Evolutionary conservation across 2,113 vertebrate genomes (phyloP).

Genomic region (Lota lota): DNA sequence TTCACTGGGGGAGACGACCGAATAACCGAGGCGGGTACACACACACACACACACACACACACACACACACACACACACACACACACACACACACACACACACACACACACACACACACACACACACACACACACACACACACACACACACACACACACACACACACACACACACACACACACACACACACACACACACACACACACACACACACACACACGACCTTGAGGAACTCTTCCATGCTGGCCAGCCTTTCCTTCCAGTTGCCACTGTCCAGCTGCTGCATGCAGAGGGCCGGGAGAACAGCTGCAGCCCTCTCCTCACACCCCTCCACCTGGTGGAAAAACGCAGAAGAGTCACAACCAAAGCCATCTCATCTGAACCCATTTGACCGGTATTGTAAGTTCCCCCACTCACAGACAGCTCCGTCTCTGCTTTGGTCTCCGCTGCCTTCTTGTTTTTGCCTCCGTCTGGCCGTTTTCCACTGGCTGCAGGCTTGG

Average conservation of each 20-base stretch:
- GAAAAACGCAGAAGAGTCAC: background rate
- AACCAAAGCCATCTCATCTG: background rate
- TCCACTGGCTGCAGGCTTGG: constrained; percentile 65
- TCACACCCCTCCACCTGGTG: constrained; percentile 84
- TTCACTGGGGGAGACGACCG: too few relatives aligned
- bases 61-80: too few relatives aligned
- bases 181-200: too few relatives aligned
- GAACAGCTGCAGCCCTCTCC: constrained; percentile 83
- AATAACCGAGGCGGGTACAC: too few relatives aligned
- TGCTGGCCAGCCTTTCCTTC: constrained; percentile 89
- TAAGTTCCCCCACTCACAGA: constrained; percentile 70
- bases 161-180: too few relatives aligned
- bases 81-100: too few relatives aligned
- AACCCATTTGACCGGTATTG: background rate
- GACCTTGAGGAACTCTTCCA: constrained; percentile 91
- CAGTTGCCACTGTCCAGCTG: constrained; percentile 86
- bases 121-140: too few relatives aligned
- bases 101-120: too few relatives aligned
- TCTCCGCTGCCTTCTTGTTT: constrained; percentile 78
- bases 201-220: too few relatives aligned
- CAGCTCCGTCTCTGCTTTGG: constrained; percentile 80
- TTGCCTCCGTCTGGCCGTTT: constrained; percentile 48
- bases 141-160: too few relatives aligned
- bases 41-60: too few relatives aligned
- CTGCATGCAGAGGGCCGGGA: constrained; percentile 83